These are phyloP conservation scores for Clamator glandarius DNA, from an alignment of 2,797 vertebrate genomes.

Conservation along the genomic window DNA sequence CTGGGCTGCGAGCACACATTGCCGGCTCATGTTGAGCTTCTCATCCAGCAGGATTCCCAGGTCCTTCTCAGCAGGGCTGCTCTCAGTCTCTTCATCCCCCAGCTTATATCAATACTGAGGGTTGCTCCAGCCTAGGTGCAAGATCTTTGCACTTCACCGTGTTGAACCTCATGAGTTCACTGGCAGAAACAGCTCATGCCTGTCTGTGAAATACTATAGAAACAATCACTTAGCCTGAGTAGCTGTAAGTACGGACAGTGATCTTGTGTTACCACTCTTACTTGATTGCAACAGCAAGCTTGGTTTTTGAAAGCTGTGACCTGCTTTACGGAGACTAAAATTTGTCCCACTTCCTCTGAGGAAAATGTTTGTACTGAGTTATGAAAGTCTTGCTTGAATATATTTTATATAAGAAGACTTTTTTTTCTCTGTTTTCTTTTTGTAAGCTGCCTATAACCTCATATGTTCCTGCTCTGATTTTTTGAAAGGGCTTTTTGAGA, in stretches of 20 bases:
- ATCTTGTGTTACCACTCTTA: not conserved
- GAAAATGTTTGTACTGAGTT: not conserved
- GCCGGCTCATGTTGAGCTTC: no score
- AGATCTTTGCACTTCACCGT: no score
- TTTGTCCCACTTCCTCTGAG: not conserved
- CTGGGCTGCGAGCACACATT: no score
- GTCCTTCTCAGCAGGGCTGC: no score
- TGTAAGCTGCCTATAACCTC: not conserved
- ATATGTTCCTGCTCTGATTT: not conserved
- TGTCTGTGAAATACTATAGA: not conserved
- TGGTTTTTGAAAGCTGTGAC: not conserved
- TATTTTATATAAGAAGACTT: not conserved
- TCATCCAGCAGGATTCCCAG: no score
- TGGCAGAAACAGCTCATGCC: not conserved
- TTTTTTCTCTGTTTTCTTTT: not conserved
- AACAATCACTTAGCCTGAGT: not conserved
- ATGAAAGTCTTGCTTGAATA: not conserved
- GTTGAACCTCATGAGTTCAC: no score
- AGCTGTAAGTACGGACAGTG: not conserved
- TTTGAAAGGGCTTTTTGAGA: slow-evolving; percentile 22
- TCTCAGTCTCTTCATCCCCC: no score
- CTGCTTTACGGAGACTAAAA: not conserved
- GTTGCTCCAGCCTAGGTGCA: no score
- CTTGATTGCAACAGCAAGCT: not conserved
- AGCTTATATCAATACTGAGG: no score